Conservation (phyloP, 2,113 vertebrate species). For the Neodon shergylaensis region DNA sequence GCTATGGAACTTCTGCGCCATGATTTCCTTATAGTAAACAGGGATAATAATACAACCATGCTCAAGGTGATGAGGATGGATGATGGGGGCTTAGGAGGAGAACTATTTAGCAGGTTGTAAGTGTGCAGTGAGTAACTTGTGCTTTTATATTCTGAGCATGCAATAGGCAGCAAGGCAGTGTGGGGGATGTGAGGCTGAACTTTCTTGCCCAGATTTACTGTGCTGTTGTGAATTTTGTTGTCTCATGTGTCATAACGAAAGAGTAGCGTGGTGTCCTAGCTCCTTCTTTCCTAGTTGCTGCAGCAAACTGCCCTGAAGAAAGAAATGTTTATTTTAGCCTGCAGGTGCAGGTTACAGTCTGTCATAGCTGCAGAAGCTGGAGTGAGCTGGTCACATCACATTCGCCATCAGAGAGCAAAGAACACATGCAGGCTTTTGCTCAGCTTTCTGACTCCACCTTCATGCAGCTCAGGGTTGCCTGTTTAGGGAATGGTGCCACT, state of each 20-base stretch:
- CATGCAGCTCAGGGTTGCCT: background rate
- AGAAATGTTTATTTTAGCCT: background rate
- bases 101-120: background rate
- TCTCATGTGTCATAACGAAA: background rate
- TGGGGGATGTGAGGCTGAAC: background rate
- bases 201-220: background rate
- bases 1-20: background rate
- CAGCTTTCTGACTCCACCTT: background rate
- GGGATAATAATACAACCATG: background rate
- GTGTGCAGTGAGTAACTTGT: background rate
- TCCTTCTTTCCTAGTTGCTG: background rate
- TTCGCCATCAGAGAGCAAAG: background rate
- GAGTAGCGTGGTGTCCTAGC: too few relatives aligned
- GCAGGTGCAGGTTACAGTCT: background rate
- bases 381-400: background rate
- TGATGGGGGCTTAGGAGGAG: background rate
- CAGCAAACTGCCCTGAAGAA: background rate
- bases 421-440: background rate
- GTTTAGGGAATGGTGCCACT: background rate
- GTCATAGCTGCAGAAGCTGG: background rate
- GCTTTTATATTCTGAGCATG: background rate
- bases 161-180: background rate
- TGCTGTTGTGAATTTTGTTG: background rate
- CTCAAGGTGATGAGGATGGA: background rate
- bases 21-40: background rate